Conservation (phyloP, 2,113 vertebrate species). For the Speoplatyrhinus poulsoni region DNA sequence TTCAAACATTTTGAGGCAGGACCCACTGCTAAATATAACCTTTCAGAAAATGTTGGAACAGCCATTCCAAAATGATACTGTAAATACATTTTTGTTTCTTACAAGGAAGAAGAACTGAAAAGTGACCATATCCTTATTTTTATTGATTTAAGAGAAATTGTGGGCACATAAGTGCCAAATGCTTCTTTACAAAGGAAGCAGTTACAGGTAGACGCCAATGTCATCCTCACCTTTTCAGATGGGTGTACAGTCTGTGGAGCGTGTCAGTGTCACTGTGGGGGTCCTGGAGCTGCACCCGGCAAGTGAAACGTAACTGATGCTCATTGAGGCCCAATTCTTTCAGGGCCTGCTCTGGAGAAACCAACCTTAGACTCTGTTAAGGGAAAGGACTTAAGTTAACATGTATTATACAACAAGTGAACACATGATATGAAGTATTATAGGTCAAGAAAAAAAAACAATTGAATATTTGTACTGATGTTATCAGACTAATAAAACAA, state of each 20-base stretch:
- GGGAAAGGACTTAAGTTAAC: not conserved
- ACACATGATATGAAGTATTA: not conserved
- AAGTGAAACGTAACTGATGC: conserved; percentile 95
- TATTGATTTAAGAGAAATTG: too few relatives aligned
- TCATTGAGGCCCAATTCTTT: conserved; percentile 93
- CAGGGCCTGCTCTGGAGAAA: conserved; percentile 91
- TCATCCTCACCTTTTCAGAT: conserved; percentile 84
- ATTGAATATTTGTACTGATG: too few relatives aligned
- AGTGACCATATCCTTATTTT: too few relatives aligned
- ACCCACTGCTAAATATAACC: too few relatives aligned
- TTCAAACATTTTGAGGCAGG: not conserved
- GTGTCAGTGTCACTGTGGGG: conserved; percentile 88
- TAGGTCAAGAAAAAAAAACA: too few relatives aligned
- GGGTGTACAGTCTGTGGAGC: conserved; percentile 83
- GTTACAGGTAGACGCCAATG: not conserved
- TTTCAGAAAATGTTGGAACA: too few relatives aligned
- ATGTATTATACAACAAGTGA: too few relatives aligned
- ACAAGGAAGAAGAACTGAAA: too few relatives aligned
- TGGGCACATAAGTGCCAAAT: too few relatives aligned
- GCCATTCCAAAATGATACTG: too few relatives aligned
- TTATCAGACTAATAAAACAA: not conserved
- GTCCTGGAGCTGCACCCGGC: conserved; percentile 91
- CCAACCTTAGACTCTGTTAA: conserved; percentile 86
- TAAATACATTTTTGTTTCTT: too few relatives aligned
- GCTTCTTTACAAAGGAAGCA: too few relatives aligned